Evolutionary conservation across 1,140 invertebrate genomes (phyloP), one percentile per base, ranked within the genome.

Genomic region (Drusus annulatus): DNA sequence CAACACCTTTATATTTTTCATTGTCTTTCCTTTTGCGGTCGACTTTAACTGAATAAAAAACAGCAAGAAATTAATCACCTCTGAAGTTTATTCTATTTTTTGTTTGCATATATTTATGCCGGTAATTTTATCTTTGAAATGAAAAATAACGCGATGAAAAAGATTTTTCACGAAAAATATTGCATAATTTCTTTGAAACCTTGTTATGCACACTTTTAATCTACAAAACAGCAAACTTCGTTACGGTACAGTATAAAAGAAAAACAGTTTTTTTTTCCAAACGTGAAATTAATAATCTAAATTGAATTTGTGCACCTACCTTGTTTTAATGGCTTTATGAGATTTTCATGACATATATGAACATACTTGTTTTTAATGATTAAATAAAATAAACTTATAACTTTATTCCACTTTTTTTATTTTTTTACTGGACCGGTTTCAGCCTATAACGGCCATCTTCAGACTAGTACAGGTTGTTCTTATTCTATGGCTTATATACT

Each of bases 71-170:
- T 69, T 45, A 69, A 69, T 69, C 65, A 69, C 15, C 15, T 50
- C 7, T 15, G n/a, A 69, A 50, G 36, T 69, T 69, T 2, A 16
- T 69, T 69, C 36, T 69, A 69, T 69, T 69, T n/a, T 69, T 69
- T 23, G 36, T 68, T 68, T 19, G 36, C 36, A 13, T 13, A 13
- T 13, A n/a, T n/a, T n/a, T n/a, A 13, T 45, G 13, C 10, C 13
- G 36, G 36, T 69, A 69, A 51, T 69, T 45, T 50, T 15, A 69
- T 7, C 36, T 51, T 69, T 51, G 17, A 19, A 50, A 69, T 69
- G 65, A 5, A 19, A 69, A 50, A 69, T 45, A 69, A 69, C 7
- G 65, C 28, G 31, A 50, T 45, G n/a, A 19, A 69, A 69, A 68
- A 69, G 2, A 69, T 69, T 45, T 69, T 65, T 3, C 36, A 69